phyloP scores from a whole-genome alignment of 2,888 invertebrate species.

The Creontiades dilutus region DNA sequence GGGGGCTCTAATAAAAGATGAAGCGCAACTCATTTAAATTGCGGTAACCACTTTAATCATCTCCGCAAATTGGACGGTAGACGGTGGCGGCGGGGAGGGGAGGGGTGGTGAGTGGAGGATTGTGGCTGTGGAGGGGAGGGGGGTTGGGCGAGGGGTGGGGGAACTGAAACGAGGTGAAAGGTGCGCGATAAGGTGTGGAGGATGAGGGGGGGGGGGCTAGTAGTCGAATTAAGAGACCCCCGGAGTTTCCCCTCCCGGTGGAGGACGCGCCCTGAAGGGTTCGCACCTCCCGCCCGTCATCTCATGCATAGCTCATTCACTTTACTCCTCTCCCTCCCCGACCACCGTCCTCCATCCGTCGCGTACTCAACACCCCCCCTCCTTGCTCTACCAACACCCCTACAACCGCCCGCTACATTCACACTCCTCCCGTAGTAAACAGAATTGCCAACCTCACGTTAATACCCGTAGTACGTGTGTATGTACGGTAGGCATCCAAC shows the following conservation, averaged over 20 bases:
- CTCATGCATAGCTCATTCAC: conserved; percentile 24
- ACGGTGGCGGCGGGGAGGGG: not conserved
- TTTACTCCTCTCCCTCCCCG: not conserved
- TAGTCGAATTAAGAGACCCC: conserved; percentile 61
- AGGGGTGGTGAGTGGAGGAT: not conserved
- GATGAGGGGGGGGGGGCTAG: not conserved
- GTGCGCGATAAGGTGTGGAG: not conserved
- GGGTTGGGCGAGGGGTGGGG: not conserved
- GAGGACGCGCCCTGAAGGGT: conserved; percentile 26
- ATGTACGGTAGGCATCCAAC: too few species aligned
- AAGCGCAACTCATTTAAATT: conserved; percentile 62
- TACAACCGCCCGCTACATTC: not conserved
- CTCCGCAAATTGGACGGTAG: conserved; percentile 51
- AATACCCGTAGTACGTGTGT: too few species aligned
- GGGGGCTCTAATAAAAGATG: conserved; percentile 53
- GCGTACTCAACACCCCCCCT: not conserved
- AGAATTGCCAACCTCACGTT: too few species aligned
- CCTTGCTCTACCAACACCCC: not conserved
- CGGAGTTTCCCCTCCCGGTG: conserved; percentile 17
- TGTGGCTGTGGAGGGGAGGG: not conserved
- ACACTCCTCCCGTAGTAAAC: too few species aligned
- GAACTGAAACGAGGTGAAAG: not conserved
- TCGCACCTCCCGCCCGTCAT: conserved; percentile 39
- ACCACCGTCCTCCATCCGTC: not conserved
- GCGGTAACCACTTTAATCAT: conserved; percentile 64